These are phyloP conservation scores for Wiebesia pumilae DNA, from an alignment of 1,140 invertebrate genomes.

Conservation along the genomic window DNA sequence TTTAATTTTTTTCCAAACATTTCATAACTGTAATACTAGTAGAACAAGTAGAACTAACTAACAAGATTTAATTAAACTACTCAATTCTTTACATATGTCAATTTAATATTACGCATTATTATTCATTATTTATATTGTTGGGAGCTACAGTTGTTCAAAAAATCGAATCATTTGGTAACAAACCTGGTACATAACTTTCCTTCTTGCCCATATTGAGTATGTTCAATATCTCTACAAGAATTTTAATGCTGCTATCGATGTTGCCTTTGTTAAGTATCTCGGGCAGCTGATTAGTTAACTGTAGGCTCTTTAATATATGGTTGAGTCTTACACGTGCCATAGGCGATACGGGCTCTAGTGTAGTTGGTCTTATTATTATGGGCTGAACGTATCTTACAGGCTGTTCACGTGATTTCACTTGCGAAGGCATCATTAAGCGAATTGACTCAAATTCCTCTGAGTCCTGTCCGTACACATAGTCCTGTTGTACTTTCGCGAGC, in stretches of 20 bases:
- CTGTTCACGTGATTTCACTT: conserved; percentile 18
- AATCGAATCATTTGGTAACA: not conserved
- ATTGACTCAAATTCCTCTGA: conserved; percentile 63
- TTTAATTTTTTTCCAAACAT: no score
- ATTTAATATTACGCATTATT: no score
- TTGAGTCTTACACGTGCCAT: conserved; percentile 54
- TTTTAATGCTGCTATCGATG: conserved; percentile 85
- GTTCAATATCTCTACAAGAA: conserved; percentile 82
- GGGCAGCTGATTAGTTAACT: conserved; percentile 83
- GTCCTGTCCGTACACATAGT: conserved; percentile 15
- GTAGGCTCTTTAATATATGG: conserved; percentile 77
- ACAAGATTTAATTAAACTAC: no score
- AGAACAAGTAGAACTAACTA: no score
- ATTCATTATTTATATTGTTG: no score
- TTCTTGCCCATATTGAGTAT: conserved; percentile 75
- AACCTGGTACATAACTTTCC: conserved; percentile 24
- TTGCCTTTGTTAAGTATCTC: conserved; percentile 84
- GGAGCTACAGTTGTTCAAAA: no score
- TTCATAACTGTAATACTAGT: no score
- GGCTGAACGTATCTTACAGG: conserved; percentile 23
- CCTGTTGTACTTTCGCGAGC: not conserved
- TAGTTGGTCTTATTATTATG: not conserved
- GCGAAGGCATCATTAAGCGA: conserved; percentile 55
- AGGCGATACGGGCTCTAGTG: not conserved
- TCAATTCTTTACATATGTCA: no score